Percentiles rank a stretch among this genome's conserved stretches.
Evolutionary conservation across 1,140 invertebrate species (phyloP).

Genomic region (Mylabris phalerata): DNA sequence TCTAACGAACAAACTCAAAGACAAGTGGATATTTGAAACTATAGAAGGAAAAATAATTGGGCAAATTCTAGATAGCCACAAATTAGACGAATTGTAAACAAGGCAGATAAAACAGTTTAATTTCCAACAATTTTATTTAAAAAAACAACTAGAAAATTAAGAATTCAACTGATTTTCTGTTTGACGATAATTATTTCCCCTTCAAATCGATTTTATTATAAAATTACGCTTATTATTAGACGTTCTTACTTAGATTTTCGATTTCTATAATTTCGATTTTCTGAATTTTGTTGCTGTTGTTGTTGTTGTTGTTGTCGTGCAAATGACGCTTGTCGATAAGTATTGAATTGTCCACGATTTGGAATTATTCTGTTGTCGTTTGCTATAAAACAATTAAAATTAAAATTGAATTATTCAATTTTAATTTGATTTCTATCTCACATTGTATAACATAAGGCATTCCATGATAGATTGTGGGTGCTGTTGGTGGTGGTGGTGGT

Average conservation of each 20-base stretch:
- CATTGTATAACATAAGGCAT: constrained; percentile 37
- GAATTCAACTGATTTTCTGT: not conserved
- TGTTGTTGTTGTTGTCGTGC: constrained; percentile 5
- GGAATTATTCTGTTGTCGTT: constrained; percentile 31
- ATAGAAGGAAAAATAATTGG: too few relatives aligned
- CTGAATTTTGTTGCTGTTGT: constrained; percentile 4
- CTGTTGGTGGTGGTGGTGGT: constrained; percentile 2
- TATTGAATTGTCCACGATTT: constrained; percentile 30
- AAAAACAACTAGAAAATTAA: not conserved
- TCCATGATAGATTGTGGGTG: constrained; percentile 33
- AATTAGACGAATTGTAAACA: too few relatives aligned
- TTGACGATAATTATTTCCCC: constrained; percentile 21
- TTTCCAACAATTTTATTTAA: not conserved
- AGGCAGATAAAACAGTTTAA: too few relatives aligned
- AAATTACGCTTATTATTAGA: not conserved
- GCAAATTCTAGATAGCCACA: too few relatives aligned
- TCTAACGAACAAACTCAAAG: too few relatives aligned
- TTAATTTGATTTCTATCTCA: constrained; percentile 20
- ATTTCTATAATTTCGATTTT: constrained; percentile 23
- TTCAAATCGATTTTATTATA: constrained; percentile 20
- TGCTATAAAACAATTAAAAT: constrained; percentile 20
- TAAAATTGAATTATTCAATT: not conserved
- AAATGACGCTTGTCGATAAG: constrained; percentile 31
- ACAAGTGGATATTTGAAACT: too few relatives aligned
- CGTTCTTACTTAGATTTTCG: constrained; percentile 28